A percentile compares a stretch with the other conserved stretches of the same genome.
Conservation (phyloP, 2,797 vertebrate species). For the Neopelma chrysocephalum region DNA sequence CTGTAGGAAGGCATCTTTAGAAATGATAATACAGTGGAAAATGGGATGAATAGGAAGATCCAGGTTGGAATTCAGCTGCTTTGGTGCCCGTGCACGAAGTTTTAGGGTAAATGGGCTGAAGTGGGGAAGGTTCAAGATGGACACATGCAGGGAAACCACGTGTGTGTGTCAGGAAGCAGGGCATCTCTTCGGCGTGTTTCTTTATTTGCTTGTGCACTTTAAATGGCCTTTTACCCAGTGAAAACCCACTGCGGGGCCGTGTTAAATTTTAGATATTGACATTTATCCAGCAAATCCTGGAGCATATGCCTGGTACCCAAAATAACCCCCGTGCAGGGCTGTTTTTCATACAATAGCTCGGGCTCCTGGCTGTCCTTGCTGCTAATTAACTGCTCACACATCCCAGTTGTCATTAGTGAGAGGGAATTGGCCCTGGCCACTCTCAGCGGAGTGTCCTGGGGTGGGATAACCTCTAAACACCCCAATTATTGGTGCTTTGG, state of each 20-base stretch:
- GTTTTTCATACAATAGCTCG: slow-evolving; percentile 62
- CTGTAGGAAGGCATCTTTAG: not conserved
- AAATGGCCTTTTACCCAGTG: not conserved
- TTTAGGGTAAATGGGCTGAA: not conserved
- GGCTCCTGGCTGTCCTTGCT: not conserved
- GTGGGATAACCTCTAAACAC: not conserved
- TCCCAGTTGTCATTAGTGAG: not conserved
- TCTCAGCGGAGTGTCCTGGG: not conserved
- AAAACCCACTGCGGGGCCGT: slow-evolving; percentile 31
- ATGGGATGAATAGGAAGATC: not conserved
- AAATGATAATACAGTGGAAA: fast-evolving
- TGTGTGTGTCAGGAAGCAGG: not conserved
- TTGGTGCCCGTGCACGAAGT: not conserved
- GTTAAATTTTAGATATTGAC: slow-evolving; percentile 69
- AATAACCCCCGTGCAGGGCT: slow-evolving; percentile 65
- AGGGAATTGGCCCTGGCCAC: not conserved
- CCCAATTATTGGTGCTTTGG: not conserved
- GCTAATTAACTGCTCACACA: not conserved
- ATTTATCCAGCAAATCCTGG: slow-evolving; percentile 69
- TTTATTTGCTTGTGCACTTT: not conserved
- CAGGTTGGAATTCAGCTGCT: not conserved
- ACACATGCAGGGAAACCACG: not conserved
- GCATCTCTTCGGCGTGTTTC: not conserved
- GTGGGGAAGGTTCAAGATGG: not conserved
- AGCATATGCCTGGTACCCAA: slow-evolving; percentile 68